Evolutionary conservation across 2,113 vertebrate species (phyloP).

Genomic region (Chaetorhynchus papuensis): DNA sequence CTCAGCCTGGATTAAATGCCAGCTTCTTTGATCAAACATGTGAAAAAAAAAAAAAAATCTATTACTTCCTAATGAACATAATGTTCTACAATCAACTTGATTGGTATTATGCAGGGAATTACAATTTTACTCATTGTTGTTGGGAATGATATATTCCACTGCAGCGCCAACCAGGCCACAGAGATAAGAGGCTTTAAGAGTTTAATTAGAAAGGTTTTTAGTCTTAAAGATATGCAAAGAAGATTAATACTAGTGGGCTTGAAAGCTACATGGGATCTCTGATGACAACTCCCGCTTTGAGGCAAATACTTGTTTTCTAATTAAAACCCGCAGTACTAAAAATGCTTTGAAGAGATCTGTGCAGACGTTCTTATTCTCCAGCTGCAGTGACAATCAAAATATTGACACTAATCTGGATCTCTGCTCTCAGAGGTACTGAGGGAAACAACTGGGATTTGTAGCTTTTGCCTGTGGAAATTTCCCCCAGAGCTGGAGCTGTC

Average conservation of each 20-base stretch:
- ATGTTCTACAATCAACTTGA: conserved; percentile 38
- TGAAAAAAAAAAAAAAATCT: background rate
- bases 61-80: conserved; percentile 38
- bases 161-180: background rate
- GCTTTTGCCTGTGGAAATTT: background rate
- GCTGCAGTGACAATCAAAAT: background rate
- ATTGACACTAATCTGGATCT: background rate
- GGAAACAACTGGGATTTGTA: background rate
- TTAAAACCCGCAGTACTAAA: background rate
- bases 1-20: conserved; percentile 26
- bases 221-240: conserved; percentile 48
- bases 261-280: conserved; percentile 22
- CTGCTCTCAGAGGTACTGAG: background rate
- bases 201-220: conserved; percentile 57
- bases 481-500: background rate
- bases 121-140: conserved; percentile 13
- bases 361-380: background rate
- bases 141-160: background rate
- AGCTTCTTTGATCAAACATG: conserved; percentile 35
- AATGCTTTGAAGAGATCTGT: background rate
- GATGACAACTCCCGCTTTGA: background rate
- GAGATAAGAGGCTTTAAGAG: conserved; percentile 60
- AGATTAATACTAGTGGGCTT: conserved; percentile 21
- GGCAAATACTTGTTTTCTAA: conserved; percentile 37
- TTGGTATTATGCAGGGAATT: conserved; percentile 40